These are phyloP conservation scores for Rhizomys pruinosus DNA, from an alignment of 2,113 vertebrate species.

Conservation along the genomic window DNA sequence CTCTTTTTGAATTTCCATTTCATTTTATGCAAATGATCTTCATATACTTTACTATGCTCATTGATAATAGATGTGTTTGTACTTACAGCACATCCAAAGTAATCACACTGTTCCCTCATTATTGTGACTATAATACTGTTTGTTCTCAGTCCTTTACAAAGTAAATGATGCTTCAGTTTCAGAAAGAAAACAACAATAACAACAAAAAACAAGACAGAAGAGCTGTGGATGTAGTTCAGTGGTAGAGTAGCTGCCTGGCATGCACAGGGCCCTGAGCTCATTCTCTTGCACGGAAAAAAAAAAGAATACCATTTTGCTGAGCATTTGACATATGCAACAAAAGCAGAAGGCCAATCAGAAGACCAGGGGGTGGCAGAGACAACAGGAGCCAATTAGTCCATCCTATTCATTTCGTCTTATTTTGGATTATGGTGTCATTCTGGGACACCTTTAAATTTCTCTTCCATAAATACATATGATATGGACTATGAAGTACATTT, in stretches of 20 bases:
- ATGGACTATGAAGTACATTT: not conserved
- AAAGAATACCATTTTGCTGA: not conserved
- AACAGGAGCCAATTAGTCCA: conserved; percentile 4
- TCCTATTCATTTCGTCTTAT: not conserved
- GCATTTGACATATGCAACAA: not conserved
- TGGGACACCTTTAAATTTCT: not conserved
- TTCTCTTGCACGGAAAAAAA: too few species aligned
- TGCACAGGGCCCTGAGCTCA: not conserved
- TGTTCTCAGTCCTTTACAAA: too few species aligned
- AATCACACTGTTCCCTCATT: too few species aligned
- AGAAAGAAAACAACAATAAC: too few species aligned
- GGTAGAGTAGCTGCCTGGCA: not conserved
- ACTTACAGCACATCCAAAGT: too few species aligned
- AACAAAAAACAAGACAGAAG: conserved; percentile 15
- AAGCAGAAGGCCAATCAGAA: not conserved
- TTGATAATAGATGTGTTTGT: too few species aligned
- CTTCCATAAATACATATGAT: not conserved
- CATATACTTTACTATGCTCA: too few species aligned
- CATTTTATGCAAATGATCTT: too few species aligned
- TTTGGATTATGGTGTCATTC: conserved; percentile 11
- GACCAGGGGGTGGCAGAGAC: not conserved
- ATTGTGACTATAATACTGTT: too few species aligned
- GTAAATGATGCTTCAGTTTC: too few species aligned
- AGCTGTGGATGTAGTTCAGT: not conserved
- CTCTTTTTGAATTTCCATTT: too few species aligned